Conservation (phyloP, 2,888 invertebrate species). For the Caenorhabditis afra region DNA sequence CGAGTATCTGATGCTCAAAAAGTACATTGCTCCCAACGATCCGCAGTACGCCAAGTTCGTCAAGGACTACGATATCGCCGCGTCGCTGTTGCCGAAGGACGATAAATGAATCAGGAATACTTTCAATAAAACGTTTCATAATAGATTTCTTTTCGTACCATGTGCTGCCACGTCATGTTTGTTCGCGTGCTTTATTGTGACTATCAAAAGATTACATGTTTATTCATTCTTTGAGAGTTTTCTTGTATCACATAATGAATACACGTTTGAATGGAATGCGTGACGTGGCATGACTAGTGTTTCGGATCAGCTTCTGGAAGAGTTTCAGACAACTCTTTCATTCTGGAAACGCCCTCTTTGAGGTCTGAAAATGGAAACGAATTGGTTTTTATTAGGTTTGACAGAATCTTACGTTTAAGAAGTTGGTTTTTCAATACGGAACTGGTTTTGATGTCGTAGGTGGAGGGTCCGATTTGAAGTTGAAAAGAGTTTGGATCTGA, state of each 20-base stretch:
- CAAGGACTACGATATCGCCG: constrained; percentile 29
- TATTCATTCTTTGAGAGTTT: no score
- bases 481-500: constrained; percentile 20
- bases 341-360: constrained; percentile 18
- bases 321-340: constrained; percentile 18
- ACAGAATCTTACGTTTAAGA: background rate
- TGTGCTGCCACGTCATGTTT: no score
- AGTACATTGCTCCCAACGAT: constrained; percentile 13
- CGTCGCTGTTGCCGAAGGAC: no score
- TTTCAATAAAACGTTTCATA: no score
- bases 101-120: no score
- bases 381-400: background rate
- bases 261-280: no score
- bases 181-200: no score
- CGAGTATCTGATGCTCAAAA: constrained; percentile 54
- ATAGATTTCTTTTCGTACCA: no score
- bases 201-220: no score
- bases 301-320: background rate
- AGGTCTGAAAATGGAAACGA: constrained; percentile 35
- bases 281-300: no score
- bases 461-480: constrained; percentile 11
- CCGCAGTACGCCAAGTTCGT: constrained; percentile 16
- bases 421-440: constrained; percentile 29
- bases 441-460: constrained; percentile 15
- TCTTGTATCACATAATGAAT: no score